A percentile compares a stretch with the other conserved stretches of the same genome.
Conservation (phyloP, 2,113 vertebrate genomes). For the Aegithalos caudatus region DNA sequence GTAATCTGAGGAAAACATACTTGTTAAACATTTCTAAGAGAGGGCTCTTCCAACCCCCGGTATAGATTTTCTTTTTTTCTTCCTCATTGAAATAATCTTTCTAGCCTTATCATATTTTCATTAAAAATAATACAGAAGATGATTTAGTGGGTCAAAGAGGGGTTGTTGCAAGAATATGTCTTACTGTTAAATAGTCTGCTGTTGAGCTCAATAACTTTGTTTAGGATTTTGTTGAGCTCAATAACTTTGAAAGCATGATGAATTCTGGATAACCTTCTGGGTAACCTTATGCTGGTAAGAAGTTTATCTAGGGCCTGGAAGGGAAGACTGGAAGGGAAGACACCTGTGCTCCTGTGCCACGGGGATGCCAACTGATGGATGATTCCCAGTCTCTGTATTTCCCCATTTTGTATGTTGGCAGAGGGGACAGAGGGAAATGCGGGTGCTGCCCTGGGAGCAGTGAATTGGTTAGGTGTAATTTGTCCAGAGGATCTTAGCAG, state of each 20-base stretch:
- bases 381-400: not conserved
- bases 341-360: not conserved
- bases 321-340: accelerated
- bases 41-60: not conserved
- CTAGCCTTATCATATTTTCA: not conserved
- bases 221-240: not conserved
- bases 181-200: not conserved
- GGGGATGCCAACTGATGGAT: not conserved
- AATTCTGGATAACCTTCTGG: not conserved
- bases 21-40: not conserved
- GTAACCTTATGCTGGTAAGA: not conserved
- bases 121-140: not conserved
- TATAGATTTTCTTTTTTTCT: not conserved
- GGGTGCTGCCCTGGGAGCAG: not conserved
- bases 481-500: not conserved
- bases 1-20: not conserved
- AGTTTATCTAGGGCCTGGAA: not conserved
- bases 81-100: not conserved
- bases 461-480: not conserved
- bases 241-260: not conserved
- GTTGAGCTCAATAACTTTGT: not conserved
- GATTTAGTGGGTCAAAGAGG: not conserved
- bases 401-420: not conserved
- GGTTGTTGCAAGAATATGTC: not conserved
- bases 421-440: not conserved